Percentiles rank a stretch among this genome's conserved stretches.
These are phyloP conservation scores for Drosophila bocki DNA, from an alignment of 1,140 invertebrate genomes.

Conservation along the genomic window DNA sequence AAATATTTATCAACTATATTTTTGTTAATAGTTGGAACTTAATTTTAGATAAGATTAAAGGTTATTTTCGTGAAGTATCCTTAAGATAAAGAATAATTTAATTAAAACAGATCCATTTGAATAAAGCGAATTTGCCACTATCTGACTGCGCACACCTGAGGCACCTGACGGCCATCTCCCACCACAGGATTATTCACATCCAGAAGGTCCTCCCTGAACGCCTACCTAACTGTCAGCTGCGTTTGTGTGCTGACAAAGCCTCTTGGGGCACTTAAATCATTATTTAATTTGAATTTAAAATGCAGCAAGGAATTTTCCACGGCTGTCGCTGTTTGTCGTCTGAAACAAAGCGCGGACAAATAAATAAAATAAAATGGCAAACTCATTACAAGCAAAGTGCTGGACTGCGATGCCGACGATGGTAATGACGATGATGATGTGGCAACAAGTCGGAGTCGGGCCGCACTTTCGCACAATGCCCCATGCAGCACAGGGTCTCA, in stretches of 20 bases:
- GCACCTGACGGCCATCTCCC: conserved; percentile 1
- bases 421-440: conserved; percentile 56
- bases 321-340: conserved; percentile 36
- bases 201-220: background rate
- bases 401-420: conserved; percentile 43
- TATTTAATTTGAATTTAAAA: conserved; percentile 83
- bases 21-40: too few relatives aligned
- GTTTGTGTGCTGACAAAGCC: conserved; percentile 59
- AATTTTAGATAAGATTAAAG: background rate
- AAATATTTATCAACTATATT: too few relatives aligned
- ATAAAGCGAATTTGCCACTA: background rate
- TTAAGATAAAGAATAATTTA: background rate
- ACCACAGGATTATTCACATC: conserved; percentile 6
- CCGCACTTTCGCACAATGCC: conserved; percentile 60
- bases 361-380: conserved; percentile 83
- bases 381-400: conserved; percentile 76
- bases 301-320: conserved; percentile 52
- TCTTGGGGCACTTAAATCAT: conserved; percentile 77
- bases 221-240: conserved; percentile 2
- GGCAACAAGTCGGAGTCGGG: conserved; percentile 72
- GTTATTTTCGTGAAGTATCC: background rate
- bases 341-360: conserved; percentile 76
- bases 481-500: conserved; percentile 21
- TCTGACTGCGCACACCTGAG: conserved; percentile 34
- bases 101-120: background rate